Conservation (phyloP, 1,140 invertebrate species). For the Drosophila kanapiae region DNA sequence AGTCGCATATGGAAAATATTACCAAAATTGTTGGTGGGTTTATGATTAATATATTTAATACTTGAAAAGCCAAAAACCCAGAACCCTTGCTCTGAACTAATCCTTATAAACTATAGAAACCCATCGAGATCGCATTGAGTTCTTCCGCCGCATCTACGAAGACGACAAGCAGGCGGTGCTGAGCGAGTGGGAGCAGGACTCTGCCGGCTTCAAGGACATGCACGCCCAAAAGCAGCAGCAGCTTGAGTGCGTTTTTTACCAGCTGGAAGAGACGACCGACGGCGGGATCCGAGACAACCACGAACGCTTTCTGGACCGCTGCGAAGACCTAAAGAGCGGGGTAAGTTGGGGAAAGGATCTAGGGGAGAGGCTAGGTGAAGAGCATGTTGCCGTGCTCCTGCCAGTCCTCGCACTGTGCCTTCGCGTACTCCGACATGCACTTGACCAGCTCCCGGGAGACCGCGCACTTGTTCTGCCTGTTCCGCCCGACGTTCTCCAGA, state of each 20-base stretch:
- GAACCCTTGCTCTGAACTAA: not conserved
- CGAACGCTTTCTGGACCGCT: constrained; percentile 81
- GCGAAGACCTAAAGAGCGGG: constrained; percentile 86
- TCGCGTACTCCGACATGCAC: constrained; percentile 87
- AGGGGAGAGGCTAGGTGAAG: constrained; percentile 38
- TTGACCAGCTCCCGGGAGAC: constrained; percentile 86
- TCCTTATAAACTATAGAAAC: constrained; percentile 72
- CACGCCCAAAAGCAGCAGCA: constrained; percentile 79
- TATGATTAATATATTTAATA: not conserved
- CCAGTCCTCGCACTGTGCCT: constrained; percentile 87
- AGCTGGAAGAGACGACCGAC: constrained; percentile 70
- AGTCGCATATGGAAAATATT: constrained; percentile 89
- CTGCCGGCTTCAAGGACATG: constrained; percentile 79
- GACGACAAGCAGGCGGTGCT: constrained; percentile 86
- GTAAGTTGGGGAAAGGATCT: constrained; percentile 60
- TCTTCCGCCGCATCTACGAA: constrained; percentile 87
- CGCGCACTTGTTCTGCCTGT: constrained; percentile 85
- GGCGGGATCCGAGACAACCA: constrained; percentile 58
- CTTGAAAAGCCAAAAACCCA: not conserved
- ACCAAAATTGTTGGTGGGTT: constrained; percentile 88
- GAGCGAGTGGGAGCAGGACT: constrained; percentile 85
- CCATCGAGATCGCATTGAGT: constrained; percentile 86
- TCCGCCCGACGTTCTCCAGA: constrained; percentile 85
- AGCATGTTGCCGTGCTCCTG: constrained; percentile 82
- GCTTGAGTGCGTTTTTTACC: constrained; percentile 80